Conservation (phyloP, 2,113 vertebrate genomes). For the Oncorhynchus mykiss region DNA sequence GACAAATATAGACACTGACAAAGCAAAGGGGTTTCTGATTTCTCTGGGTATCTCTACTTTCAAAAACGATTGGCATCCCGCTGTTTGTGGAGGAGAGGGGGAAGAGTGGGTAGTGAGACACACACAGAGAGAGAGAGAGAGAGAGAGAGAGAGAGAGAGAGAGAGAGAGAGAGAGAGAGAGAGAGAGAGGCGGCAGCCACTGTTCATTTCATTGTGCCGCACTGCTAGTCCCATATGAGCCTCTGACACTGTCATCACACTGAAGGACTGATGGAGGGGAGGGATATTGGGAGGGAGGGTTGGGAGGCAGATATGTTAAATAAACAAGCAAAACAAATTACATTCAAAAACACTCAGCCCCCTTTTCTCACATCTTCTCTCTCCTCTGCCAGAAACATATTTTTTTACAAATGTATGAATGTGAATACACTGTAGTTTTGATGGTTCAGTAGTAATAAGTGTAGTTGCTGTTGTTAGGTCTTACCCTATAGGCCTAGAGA, state of each 20-base stretch:
- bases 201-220: neutral
- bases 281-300: too few species aligned
- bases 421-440: neutral
- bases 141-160: conserved; percentile 6
- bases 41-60: conserved; percentile 20
- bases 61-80: conserved; percentile 17
- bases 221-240: conserved; percentile 10
- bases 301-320: conserved; percentile 26
- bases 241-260: neutral
- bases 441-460: neutral
- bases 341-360: conserved; percentile 1
- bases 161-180: conserved; percentile 6
- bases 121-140: conserved; percentile 3
- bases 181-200: neutral
- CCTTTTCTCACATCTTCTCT: neutral
- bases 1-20: conserved; percentile 46
- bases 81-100: conserved; percentile 5
- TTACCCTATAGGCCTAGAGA: conserved; percentile 97
- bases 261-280: conserved; percentile 2
- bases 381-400: too few species aligned
- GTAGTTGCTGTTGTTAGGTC: conserved; percentile 37
- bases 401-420: neutral
- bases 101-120: conserved; percentile 23
- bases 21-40: conserved; percentile 35
- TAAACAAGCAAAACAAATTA: conserved; percentile 24